Conservation (phyloP, 2,888 invertebrate genomes). For the Himalopsyche tibetana region DNA sequence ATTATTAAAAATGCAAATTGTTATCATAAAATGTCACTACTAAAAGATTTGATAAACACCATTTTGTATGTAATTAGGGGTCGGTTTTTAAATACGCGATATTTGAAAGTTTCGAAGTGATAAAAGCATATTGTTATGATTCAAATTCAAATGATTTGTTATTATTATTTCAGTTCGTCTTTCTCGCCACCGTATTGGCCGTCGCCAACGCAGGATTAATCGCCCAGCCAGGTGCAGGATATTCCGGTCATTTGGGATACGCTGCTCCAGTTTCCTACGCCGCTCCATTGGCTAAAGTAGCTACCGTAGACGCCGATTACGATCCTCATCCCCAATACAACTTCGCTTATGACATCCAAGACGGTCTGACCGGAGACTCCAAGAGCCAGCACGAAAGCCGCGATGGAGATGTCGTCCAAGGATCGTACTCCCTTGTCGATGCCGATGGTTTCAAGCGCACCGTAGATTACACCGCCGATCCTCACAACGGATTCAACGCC, state of each 20-base stretch:
- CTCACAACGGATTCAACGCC: conserved; percentile 76
- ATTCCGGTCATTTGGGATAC: conserved; percentile 64
- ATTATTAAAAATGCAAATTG: no score
- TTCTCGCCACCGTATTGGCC: conserved; percentile 67
- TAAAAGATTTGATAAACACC: no score
- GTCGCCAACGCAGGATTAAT: conserved; percentile 66
- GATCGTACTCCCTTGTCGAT: conserved; percentile 73
- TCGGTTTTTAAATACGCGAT: no score
- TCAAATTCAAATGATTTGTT: no score
- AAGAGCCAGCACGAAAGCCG: conserved; percentile 74
- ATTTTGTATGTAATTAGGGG: no score
- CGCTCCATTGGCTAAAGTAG: conserved; percentile 64
- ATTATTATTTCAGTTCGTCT: conserved; percentile 66
- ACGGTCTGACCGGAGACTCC: conserved; percentile 75
- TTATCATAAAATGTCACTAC: no score
- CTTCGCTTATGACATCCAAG: conserved; percentile 75
- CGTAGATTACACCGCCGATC: conserved; percentile 75
- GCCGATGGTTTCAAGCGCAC: conserved; percentile 74
- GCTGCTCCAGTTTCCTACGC: conserved; percentile 67
- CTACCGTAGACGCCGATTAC: conserved; percentile 66
- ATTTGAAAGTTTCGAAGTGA: no score
- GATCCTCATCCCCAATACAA: conserved; percentile 65
- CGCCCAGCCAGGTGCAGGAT: conserved; percentile 65
- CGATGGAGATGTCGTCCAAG: conserved; percentile 72
- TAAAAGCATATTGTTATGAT: no score